A percentile compares a stretch with the other conserved stretches of the same genome.
Conservation (phyloP, 2,797 vertebrate species). For the Syndactyla subalaris region DNA sequence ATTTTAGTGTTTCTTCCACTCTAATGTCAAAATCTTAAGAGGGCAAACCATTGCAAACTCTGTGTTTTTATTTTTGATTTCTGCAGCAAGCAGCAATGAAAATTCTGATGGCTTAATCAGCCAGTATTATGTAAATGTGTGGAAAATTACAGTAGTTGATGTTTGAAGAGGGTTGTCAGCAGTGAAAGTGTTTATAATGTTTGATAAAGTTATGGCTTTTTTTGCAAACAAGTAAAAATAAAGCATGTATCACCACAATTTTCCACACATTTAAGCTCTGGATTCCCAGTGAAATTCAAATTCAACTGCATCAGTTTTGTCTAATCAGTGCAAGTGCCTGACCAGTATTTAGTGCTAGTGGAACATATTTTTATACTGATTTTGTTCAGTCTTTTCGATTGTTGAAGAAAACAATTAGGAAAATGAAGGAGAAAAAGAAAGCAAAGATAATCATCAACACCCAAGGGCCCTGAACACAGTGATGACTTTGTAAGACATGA, state of each 20-base stretch:
- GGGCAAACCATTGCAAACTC: not conserved
- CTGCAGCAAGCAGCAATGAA: slow-evolving; percentile 25
- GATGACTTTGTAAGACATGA: not conserved
- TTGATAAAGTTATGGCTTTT: slow-evolving; percentile 4
- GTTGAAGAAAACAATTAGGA: not conserved
- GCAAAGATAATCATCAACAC: not conserved
- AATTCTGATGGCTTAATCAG: slow-evolving; percentile 53
- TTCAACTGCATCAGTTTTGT: not conserved
- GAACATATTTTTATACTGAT: not conserved
- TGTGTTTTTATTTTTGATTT: slow-evolving; percentile 41
- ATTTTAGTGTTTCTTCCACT: not conserved
- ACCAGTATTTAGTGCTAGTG: not conserved
- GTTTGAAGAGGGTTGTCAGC: slow-evolving; percentile 50
- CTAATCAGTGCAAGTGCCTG: not conserved
- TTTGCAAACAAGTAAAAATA: slow-evolving; percentile 54
- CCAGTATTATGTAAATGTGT: slow-evolving; percentile 52
- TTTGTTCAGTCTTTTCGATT: not conserved
- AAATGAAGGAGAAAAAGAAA: not conserved
- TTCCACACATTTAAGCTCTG: not conserved
- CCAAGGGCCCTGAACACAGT: not conserved
- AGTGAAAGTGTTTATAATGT: slow-evolving; percentile 45
- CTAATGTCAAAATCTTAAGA: not conserved
- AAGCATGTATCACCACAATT: slow-evolving; percentile 12
- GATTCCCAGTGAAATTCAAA: slow-evolving; percentile 1
- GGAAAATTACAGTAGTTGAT: slow-evolving; percentile 53